Conservation (phyloP, 2,888 invertebrate genomes). For the Chromoteleia sp. region DNA sequence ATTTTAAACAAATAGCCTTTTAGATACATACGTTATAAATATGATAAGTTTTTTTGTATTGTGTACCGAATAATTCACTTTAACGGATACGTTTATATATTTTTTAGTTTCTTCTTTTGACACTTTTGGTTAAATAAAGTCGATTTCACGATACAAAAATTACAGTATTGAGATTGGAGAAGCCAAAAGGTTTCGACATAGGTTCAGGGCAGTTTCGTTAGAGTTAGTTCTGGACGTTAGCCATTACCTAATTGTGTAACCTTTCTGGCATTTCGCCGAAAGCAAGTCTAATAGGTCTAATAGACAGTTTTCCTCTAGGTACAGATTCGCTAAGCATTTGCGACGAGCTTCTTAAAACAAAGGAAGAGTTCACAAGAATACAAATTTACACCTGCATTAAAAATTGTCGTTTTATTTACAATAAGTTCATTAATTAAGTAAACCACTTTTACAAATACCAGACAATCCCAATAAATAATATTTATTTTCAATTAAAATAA, state of each 20-base stretch:
- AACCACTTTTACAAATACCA: too few relatives aligned
- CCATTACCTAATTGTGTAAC: slow-evolving; percentile 82
- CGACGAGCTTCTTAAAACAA: slow-evolving; percentile 67
- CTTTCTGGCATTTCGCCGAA: slow-evolving; percentile 80
- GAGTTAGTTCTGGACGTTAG: slow-evolving; percentile 78
- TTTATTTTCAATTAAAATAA: too few relatives aligned
- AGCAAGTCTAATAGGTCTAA: slow-evolving; percentile 78
- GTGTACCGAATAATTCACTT: not conserved
- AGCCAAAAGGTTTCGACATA: slow-evolving; percentile 58
- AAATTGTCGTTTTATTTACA: not conserved
- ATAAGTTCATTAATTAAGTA: too few relatives aligned
- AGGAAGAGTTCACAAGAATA: slow-evolving; percentile 22
- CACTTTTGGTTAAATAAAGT: slow-evolving; percentile 50
- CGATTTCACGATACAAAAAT: slow-evolving; percentile 47
- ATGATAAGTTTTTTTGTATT: not conserved
- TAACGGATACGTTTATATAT: not conserved
- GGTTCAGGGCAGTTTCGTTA: slow-evolving; percentile 68
- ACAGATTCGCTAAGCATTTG: slow-evolving; percentile 68
- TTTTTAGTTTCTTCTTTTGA: slow-evolving; percentile 18
- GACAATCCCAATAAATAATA: too few relatives aligned
- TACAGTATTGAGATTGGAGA: slow-evolving; percentile 54
- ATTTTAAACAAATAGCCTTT: too few relatives aligned
- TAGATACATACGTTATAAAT: slow-evolving; percentile 1
- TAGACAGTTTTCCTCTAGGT: slow-evolving; percentile 71
- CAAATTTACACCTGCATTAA: slow-evolving; percentile 19